phyloP scores from a whole-genome alignment of 1,140 invertebrate species.

The Trinorchestia longiramus region DNA sequence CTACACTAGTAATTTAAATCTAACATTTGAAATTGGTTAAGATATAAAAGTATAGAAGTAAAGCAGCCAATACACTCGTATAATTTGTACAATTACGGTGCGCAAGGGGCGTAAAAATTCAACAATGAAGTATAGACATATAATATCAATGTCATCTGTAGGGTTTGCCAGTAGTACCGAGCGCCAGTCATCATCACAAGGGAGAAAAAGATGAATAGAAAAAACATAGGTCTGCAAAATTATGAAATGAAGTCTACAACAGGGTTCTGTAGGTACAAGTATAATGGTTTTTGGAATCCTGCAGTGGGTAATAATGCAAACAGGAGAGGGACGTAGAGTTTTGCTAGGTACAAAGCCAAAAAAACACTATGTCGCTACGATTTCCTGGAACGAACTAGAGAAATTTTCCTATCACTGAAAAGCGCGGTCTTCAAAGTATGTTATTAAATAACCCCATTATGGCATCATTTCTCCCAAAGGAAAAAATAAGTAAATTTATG shows the following conservation, averaged over 20 bases:
- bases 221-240: background rate
- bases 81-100: background rate
- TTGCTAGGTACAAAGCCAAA: background rate
- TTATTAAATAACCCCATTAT: background rate
- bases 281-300: background rate
- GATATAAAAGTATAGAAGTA: background rate
- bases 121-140: background rate
- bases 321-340: background rate
- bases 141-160: background rate
- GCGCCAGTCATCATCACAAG: background rate
- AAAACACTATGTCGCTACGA: background rate
- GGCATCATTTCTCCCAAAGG: background rate
- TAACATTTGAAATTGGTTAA: background rate
- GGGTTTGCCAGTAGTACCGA: background rate
- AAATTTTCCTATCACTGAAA: background rate
- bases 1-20: background rate
- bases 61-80: background rate
- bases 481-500: background rate
- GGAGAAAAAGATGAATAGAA: background rate
- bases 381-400: background rate
- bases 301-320: background rate
- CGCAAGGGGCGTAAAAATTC: background rate
- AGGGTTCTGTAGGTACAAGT: background rate
- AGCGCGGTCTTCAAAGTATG: background rate
- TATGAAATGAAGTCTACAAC: background rate